Percentiles rank a stretch among this genome's conserved stretches.
Evolutionary conservation across 2,113 vertebrate species (phyloP).

Genomic region (Lasiurus borealis): DNA sequence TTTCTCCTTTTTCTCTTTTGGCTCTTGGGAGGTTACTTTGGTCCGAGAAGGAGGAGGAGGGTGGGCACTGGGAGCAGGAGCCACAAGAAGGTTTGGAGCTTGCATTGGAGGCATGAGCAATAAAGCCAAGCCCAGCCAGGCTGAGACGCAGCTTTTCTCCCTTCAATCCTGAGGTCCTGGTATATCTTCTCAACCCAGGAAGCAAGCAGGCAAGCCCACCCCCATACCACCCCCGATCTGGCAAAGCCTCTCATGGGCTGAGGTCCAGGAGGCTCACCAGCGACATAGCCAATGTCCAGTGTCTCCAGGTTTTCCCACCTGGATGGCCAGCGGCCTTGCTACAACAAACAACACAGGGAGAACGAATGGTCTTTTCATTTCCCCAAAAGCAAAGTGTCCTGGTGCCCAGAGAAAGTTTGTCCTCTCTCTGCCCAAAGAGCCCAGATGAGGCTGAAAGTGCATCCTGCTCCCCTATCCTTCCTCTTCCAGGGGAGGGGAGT

Average conservation of each 20-base stretch:
- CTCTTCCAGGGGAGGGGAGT: neutral
- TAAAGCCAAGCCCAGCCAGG: neutral
- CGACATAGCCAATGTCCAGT: neutral
- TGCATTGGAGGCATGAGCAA: neutral
- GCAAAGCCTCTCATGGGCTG: neutral
- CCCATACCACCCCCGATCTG: neutral
- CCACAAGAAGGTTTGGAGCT: rapidly evolving
- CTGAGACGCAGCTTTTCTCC: neutral
- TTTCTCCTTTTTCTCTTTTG: neutral
- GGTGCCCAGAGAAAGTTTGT: neutral
- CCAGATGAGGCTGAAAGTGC: neutral
- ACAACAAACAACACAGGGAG: neutral
- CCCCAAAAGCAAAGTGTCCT: neutral
- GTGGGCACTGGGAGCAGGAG: neutral
- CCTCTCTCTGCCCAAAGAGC: neutral
- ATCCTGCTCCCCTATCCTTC: neutral
- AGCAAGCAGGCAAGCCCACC: neutral
- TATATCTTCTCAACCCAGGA: neutral
- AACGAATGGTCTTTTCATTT: neutral
- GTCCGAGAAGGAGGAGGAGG: neutral
- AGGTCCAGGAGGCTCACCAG: neutral
- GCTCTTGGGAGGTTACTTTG: neutral
- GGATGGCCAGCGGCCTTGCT: neutral
- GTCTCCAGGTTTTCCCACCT: neutral
- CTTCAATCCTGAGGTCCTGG: neutral